Percentiles rank a stretch among this genome's conserved stretches.
Evolutionary conservation across 1,140 invertebrate genomes (phyloP).

Genomic region (Paraescarpia echinospica): DNA sequence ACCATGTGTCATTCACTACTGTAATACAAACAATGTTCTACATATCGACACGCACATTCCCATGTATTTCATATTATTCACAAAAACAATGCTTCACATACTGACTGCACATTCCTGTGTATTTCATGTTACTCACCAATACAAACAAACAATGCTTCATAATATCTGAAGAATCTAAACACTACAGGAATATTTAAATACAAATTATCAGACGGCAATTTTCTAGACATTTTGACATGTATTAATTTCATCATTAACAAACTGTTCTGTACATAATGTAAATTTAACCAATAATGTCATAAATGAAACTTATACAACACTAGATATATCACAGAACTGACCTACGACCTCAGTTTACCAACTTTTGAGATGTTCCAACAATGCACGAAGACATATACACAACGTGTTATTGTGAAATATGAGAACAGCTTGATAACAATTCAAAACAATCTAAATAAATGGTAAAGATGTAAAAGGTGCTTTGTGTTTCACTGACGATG

Average conservation of each 20-base stretch:
- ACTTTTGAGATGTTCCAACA: not conserved
- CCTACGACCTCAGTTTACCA: not conserved
- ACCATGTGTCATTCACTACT: not conserved
- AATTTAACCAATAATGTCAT: conserved; percentile 1
- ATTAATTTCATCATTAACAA: not conserved
- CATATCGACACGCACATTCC: not conserved
- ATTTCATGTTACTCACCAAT: not conserved
- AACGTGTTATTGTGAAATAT: not conserved
- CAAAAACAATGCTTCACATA: not conserved
- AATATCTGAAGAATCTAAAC: not conserved
- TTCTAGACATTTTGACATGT: not conserved
- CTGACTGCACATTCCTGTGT: not conserved
- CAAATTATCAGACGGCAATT: not conserved
- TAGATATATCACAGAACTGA: not conserved
- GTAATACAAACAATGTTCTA: not conserved
- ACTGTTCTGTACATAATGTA: not conserved
- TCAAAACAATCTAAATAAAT: not conserved
- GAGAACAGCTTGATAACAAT: not conserved
- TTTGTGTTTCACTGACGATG: not conserved
- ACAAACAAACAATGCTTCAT: not conserved
- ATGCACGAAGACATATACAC: not conserved
- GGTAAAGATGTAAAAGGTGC: not conserved
- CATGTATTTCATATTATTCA: not conserved
- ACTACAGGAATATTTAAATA: not conserved
- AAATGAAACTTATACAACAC: not conserved